Conservation (phyloP, 2,888 invertebrate genomes). For the Cybosia mesomella region DNA sequence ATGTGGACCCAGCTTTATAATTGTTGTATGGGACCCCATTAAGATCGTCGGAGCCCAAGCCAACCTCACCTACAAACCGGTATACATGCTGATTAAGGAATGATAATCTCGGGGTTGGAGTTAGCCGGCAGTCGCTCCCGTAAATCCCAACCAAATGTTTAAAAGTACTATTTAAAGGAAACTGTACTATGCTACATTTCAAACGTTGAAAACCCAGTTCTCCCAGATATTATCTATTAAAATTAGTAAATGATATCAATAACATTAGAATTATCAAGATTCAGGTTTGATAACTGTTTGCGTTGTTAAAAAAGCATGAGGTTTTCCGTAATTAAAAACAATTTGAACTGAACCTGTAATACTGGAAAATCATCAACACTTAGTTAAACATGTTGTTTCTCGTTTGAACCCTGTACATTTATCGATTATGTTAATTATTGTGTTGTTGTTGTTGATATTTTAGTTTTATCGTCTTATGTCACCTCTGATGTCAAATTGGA, state of each 20-base stretch:
- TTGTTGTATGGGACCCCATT: too few relatives aligned
- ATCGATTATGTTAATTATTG: not conserved
- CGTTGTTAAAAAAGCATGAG: not conserved
- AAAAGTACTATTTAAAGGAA: too few relatives aligned
- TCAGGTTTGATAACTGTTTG: conserved; percentile 6
- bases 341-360: conserved; percentile 5
- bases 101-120: too few relatives aligned
- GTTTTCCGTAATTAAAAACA: conserved; percentile 11
- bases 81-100: too few relatives aligned
- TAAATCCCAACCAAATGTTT: too few relatives aligned
- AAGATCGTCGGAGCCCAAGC: too few relatives aligned
- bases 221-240: too few relatives aligned
- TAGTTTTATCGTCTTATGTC: not conserved
- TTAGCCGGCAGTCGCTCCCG: too few relatives aligned
- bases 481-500: not conserved
- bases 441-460: not conserved
- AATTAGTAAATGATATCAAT: not conserved
- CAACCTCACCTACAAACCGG: too few relatives aligned
- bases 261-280: not conserved
- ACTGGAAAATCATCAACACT: conserved; percentile 7
- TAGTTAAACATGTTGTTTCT: conserved; percentile 2
- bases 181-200: too few relatives aligned
- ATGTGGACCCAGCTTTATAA: too few relatives aligned
- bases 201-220: too few relatives aligned
- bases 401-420: not conserved